Conservation (phyloP, 1,140 invertebrate genomes). For the Atta cephalotes region DNA sequence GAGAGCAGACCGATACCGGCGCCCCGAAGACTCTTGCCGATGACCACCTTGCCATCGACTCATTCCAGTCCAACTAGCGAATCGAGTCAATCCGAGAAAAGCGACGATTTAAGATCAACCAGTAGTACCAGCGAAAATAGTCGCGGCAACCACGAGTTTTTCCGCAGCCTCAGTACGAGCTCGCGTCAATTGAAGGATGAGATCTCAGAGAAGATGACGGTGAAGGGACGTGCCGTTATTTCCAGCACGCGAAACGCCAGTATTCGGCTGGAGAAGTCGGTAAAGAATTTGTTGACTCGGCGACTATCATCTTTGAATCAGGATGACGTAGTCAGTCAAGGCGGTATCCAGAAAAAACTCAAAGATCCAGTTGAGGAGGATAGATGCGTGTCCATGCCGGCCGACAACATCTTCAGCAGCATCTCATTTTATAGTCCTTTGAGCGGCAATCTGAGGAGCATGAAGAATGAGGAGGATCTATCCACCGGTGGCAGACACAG, state of each 20-base stretch:
- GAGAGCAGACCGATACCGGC: constrained; percentile 80
- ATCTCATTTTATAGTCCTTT: constrained; percentile 86
- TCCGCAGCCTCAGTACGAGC: constrained; percentile 81
- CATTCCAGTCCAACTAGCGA: constrained; percentile 75
- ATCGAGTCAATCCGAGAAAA: constrained; percentile 80
- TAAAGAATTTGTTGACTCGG: constrained; percentile 81
- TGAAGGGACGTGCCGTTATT: constrained; percentile 86
- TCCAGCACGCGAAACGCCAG: constrained; percentile 85
- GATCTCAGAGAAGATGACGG: constrained; percentile 85
- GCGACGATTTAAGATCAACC: constrained; percentile 76
- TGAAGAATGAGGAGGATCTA: constrained; percentile 81
- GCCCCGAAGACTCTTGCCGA: constrained; percentile 72
- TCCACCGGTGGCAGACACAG: constrained; percentile 80
- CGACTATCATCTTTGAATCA: constrained; percentile 76
- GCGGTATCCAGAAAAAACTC: constrained; percentile 36
- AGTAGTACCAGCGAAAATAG: constrained; percentile 42
- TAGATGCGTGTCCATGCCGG: constrained; percentile 83
- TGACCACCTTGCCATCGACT: constrained; percentile 37
- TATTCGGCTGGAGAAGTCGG: constrained; percentile 83
- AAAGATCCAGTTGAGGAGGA: constrained; percentile 67
- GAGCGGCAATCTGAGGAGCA: constrained; percentile 77
- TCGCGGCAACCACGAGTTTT: constrained; percentile 78
- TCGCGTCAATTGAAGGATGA: constrained; percentile 86
- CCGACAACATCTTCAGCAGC: constrained; percentile 84
- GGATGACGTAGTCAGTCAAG: constrained; percentile 72